Evolutionary conservation across 2,113 vertebrate species (phyloP), one percentile per base, ranked within the genome.

Genomic region (Manacus vitellinus): DNA sequence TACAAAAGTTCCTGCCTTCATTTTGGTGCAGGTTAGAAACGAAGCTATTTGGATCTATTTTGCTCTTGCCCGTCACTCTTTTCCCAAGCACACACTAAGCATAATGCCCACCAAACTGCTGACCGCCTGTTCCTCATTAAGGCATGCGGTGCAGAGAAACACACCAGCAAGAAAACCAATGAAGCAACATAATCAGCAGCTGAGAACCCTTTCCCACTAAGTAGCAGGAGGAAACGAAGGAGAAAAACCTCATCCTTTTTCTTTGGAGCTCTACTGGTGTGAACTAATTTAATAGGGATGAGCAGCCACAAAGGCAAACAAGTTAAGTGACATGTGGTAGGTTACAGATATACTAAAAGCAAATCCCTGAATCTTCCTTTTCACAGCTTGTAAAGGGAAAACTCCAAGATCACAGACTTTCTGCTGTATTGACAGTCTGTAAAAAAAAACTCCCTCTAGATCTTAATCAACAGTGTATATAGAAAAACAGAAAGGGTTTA

Each of bases 281-380:
- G 81, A 91, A 94, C 55, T 91, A 87, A 95, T 93, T 96, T 97
- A 94, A 96, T 94, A 95, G 58, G 66, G 81, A 94, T 93, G 95
- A 93, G 74, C 85, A 88, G 81, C 70, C 85, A 88, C 81, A 75
- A 95, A 85, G 66, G 62, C 95, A 88, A 92, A 88, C 33, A 91
- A 93, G 27, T 68, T 22, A 66, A 95, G 61, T 94, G 94, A 88
- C 77, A 61, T 73, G 65, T 78, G 85, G 77, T 74, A 72, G 65
- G 56, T 85, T 88, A 95, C 18, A 28, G 55, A 85, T 71, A 72
- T 23, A 71, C 51, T 58, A 68, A 81, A 92, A 93, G 39, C 0
- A 14, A 87, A 85, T 59, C 35, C 39, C 72, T 75, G 77, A 74
- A 81, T 85, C 85, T 89, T 94, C 61, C 8, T 41, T 74, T 89